Evolutionary conservation across 2,797 vertebrate genomes (phyloP).

Genomic region (Eidolon dupreanum): DNA sequence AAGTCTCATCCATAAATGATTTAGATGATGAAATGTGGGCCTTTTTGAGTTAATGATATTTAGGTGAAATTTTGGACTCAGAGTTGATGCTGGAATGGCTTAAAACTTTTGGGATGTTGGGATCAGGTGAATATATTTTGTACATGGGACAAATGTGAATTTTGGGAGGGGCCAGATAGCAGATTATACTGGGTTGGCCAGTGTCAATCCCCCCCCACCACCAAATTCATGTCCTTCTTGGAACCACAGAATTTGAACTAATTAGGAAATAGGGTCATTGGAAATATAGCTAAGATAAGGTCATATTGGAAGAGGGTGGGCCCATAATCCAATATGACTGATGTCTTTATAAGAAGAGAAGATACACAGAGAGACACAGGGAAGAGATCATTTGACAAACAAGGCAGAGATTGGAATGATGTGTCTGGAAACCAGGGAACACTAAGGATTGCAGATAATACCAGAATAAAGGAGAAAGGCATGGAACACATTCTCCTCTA

Average conservation of each 20-base stretch:
- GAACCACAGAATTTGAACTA: background rate
- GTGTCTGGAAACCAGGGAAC: background rate
- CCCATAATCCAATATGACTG: background rate
- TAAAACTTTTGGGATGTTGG: background rate
- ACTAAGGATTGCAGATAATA: background rate
- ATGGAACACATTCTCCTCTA: background rate
- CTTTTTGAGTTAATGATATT: background rate
- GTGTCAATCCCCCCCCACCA: background rate
- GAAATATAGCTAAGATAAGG: background rate
- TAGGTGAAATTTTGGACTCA: background rate
- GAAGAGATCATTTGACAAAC: background rate
- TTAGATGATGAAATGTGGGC: background rate
- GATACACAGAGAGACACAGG: background rate
- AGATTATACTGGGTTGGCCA: background rate
- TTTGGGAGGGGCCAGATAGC: background rate
- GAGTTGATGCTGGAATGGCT: constrained; percentile 13
- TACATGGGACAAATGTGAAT: background rate
- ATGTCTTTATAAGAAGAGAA: background rate
- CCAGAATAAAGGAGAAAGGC: background rate
- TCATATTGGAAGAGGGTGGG: background rate
- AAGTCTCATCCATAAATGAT: background rate
- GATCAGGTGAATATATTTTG: background rate
- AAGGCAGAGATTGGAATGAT: background rate
- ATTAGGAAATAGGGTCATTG: background rate
- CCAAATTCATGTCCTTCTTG: background rate